Evolutionary conservation across 2,888 invertebrate genomes (phyloP).

Genomic region (Agrotis puta): DNA sequence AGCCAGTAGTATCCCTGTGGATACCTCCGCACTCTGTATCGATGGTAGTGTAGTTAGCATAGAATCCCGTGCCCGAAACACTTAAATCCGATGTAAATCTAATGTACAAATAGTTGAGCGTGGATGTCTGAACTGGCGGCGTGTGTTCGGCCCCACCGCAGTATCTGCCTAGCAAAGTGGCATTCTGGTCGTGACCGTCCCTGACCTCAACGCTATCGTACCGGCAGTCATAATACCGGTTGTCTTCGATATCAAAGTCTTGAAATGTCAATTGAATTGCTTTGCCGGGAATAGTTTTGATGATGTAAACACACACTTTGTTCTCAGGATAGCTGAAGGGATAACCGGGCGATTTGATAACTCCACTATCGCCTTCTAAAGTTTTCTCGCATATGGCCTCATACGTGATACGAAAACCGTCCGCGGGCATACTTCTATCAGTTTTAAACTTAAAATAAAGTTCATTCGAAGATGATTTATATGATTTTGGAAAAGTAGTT

Average conservation of each 20-base stretch:
- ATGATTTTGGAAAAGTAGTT: slow-evolving; percentile 89
- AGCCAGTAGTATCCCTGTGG: slow-evolving; percentile 90
- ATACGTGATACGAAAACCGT: slow-evolving; percentile 82
- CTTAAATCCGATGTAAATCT: slow-evolving; percentile 92
- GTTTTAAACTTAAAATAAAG: slow-evolving; percentile 89
- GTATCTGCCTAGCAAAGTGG: slow-evolving; percentile 92
- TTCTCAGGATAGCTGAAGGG: slow-evolving; percentile 93
- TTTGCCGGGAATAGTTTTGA: slow-evolving; percentile 92
- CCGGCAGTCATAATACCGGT: slow-evolving; percentile 75
- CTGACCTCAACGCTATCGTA: slow-evolving; percentile 91
- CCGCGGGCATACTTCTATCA: slow-evolving; percentile 77
- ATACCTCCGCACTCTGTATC: slow-evolving; percentile 95
- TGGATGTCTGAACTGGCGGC: slow-evolving; percentile 92
- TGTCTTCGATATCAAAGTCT: slow-evolving; percentile 93
- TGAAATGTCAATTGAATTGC: slow-evolving; percentile 92
- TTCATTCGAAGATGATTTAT: slow-evolving; percentile 91
- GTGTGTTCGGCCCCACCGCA: slow-evolving; percentile 91
- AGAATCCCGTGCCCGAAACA: slow-evolving; percentile 93
- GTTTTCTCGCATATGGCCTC: slow-evolving; percentile 80
- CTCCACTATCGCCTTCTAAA: slow-evolving; percentile 91
- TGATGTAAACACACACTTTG: slow-evolving; percentile 93
- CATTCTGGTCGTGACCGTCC: slow-evolving; percentile 93
- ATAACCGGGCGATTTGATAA: slow-evolving; percentile 94
- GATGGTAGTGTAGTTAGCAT: slow-evolving; percentile 93
- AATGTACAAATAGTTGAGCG: slow-evolving; percentile 93